Evolutionary conservation across 2,888 invertebrate genomes (phyloP), one percentile per base, ranked within the genome.

Genomic region (Callyntrura guangdongensis): DNA sequence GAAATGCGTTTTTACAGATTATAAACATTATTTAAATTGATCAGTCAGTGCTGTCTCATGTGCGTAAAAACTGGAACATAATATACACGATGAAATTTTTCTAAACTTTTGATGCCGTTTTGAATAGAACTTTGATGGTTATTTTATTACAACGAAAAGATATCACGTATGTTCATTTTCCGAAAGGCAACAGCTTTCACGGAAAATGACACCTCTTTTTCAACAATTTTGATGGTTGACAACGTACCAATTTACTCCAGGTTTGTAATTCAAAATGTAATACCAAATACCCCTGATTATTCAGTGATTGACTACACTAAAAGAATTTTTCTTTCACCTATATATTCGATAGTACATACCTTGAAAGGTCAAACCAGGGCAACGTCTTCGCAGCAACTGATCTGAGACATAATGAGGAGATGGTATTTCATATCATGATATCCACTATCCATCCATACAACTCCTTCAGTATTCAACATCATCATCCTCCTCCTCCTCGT

Each of bases 361-460:
- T 92, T 87, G 86, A 92, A 93, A 93, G 93, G 93, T 93, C 93
- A 93, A 92, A 91, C 91, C 93, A 93, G 92, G 92, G 90, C 93
- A 93, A 93, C 93, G 92, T 93, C 91, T 93, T 92, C 89, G 89
- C 89, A 92, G 92, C 91, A 93, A 93, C 93, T 93, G 93, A 93
- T 87, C 74, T 83, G 89, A 90, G 69, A 89, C 87, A 87, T 89
- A 86, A 88, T 88, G 84, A 86, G 69, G 88, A 84, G 81, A 87
- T 67, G 84, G 88, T 86, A 85, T 90, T 81, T 84, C 85, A 90
- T 86, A 79, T 90, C 89, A 89, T 84, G 53, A 86, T 89, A 85
- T 85, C 85, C 89, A 67, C 87, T 67, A 67, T 87, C 88, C 88
- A 69, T 81, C 53, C 82, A 84, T 64, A 45, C 61, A 82, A 79